Conservation (phyloP, 92 coral and sea anemone species). For the Parazoanthus atlanticus region DNA sequence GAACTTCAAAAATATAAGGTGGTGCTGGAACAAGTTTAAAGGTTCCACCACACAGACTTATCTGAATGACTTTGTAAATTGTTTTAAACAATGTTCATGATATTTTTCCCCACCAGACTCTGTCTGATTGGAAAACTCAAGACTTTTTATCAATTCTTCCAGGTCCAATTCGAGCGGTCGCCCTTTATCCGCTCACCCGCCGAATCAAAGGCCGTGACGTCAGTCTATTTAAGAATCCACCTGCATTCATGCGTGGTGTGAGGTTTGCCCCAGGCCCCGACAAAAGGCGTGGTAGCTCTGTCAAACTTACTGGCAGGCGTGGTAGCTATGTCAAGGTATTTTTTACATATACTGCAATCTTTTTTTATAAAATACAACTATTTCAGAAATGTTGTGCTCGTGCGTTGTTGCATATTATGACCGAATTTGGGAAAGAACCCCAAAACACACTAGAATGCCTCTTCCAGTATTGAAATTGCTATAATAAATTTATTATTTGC, state of each 20-base stretch:
- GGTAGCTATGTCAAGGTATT: slow-evolving; percentile 32
- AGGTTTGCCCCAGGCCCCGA: slow-evolving; percentile 39
- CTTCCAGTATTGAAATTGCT: too few species aligned
- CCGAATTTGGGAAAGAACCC: too few species aligned
- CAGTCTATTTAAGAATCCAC: slow-evolving; percentile 14
- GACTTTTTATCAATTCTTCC: background rate
- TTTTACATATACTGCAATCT: background rate
- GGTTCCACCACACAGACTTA: too few species aligned
- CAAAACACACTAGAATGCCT: too few species aligned
- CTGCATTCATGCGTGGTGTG: slow-evolving; percentile 21
- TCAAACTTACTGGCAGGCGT: slow-evolving; percentile 16
- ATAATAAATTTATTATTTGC: too few species aligned
- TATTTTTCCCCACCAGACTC: background rate
- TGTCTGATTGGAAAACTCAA: background rate
- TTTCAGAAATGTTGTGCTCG: background rate
- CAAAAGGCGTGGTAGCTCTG: background rate
- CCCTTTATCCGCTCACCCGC: slow-evolving; percentile 23
- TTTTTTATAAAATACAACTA: background rate
- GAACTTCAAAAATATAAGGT: too few species aligned
- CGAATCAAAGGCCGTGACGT: background rate
- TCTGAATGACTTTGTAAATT: too few species aligned
- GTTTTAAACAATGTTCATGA: too few species aligned
- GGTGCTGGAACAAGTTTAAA: too few species aligned
- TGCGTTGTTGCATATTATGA: too few species aligned
- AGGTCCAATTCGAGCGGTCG: slow-evolving; percentile 35